Conservation (phyloP, 2,888 invertebrate species). For the Erebia ligea region DNA sequence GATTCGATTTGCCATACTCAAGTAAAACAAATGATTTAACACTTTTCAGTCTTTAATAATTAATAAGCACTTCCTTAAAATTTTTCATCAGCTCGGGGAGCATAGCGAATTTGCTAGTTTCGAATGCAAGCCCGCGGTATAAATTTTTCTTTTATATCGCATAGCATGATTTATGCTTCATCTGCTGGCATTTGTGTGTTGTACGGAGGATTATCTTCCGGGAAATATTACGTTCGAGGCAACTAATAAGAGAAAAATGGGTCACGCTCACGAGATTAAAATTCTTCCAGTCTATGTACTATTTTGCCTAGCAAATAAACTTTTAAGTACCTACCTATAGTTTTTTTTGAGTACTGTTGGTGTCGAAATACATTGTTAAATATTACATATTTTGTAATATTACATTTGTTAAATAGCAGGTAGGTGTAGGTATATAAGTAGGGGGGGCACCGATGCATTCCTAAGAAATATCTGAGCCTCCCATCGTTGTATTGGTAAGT, state of each 20-base stretch:
- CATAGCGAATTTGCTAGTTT: slow-evolving; percentile 27
- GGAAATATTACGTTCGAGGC: slow-evolving; percentile 29
- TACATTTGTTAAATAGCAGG: too few species aligned
- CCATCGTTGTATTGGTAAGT: too few species aligned
- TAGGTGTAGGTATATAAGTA: too few species aligned
- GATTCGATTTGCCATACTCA: too few species aligned
- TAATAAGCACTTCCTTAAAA: neutral
- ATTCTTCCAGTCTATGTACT: slow-evolving; percentile 22
- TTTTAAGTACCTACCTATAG: too few species aligned
- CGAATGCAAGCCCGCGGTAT: slow-evolving; percentile 25
- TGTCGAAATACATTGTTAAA: too few species aligned
- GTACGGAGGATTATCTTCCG: slow-evolving; percentile 33
- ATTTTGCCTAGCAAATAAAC: slow-evolving; percentile 19
- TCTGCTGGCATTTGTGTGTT: slow-evolving; percentile 28
- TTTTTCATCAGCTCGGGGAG: neutral
- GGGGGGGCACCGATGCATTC: neutral
- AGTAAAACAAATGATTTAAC: neutral
- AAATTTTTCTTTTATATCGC: slow-evolving; percentile 26
- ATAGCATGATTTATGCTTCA: slow-evolving; percentile 35
- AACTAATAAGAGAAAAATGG: slow-evolving; percentile 28
- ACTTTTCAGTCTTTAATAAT: too few species aligned
- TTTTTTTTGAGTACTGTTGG: neutral
- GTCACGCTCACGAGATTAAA: slow-evolving; percentile 31
- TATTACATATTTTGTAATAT: too few species aligned
- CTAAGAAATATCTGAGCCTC: too few species aligned